phyloP scores from a whole-genome alignment of 2,888 invertebrate species.

The Heliconius aoede region DNA sequence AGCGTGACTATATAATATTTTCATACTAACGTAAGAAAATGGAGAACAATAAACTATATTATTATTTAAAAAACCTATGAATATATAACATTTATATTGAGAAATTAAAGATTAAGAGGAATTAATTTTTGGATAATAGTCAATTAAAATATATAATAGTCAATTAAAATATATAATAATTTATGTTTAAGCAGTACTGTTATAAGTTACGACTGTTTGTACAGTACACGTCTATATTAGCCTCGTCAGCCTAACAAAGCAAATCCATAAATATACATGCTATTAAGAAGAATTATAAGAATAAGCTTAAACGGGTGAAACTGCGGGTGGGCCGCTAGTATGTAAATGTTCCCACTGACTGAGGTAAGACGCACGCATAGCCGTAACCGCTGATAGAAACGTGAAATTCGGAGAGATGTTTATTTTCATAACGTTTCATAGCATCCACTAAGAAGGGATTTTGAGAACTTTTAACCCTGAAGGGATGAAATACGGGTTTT shows the following conservation, averaged over 20 bases:
- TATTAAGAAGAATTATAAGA: not conserved
- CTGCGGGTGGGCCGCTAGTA: not conserved
- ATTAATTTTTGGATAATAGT: too few species aligned
- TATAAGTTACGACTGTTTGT: slow-evolving; percentile 30
- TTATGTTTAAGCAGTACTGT: not conserved
- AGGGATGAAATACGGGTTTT: too few species aligned
- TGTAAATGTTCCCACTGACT: too few species aligned
- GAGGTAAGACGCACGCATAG: too few species aligned
- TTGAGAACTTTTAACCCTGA: too few species aligned
- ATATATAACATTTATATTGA: not conserved
- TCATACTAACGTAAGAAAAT: slow-evolving; percentile 19
- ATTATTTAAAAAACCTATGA: not conserved
- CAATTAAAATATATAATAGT: not conserved
- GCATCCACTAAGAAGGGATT: too few species aligned
- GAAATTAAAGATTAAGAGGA: not conserved
- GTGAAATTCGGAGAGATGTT: too few species aligned
- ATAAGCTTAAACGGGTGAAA: too few species aligned
- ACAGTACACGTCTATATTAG: slow-evolving; percentile 17
- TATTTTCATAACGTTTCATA: too few species aligned
- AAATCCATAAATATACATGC: slow-evolving; percentile 11
- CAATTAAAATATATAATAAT: not conserved
- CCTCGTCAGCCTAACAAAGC: slow-evolving; percentile 41
- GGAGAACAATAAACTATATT: not conserved
- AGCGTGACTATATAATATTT: slow-evolving; percentile 28
- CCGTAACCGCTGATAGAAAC: too few species aligned